Conservation (phyloP, 2,113 vertebrate species). For the Hyaena hyaena region DNA sequence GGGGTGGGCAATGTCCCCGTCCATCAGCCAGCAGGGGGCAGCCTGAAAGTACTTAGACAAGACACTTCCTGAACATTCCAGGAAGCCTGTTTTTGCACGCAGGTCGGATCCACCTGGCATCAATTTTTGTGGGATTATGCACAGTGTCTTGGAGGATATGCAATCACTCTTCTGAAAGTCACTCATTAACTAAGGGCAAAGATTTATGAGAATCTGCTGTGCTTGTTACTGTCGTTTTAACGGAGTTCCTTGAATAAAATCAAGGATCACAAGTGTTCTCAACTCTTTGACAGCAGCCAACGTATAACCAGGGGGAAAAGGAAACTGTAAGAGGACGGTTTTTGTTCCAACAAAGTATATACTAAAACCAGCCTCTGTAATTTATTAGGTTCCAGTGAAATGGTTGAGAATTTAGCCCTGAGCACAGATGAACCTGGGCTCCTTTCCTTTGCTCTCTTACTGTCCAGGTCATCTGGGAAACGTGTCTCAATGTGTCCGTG, state of each 20-base stretch:
- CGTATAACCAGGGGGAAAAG: background rate
- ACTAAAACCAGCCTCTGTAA: background rate
- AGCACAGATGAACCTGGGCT: background rate
- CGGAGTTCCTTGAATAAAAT: background rate
- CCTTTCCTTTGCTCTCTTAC: background rate
- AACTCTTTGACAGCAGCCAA: background rate
- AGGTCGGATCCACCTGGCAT: background rate
- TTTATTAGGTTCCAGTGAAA: background rate
- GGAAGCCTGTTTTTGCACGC: background rate
- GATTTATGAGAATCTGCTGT: background rate
- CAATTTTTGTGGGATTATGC: background rate
- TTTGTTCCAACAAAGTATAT: background rate
- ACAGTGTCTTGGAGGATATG: background rate
- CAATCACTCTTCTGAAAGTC: background rate
- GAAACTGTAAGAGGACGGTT: too few species aligned
- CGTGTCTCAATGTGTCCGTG: accelerated
- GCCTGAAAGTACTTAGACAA: background rate
- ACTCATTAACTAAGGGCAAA: background rate
- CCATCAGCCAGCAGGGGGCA: background rate
- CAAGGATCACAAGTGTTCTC: background rate
- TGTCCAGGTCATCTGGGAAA: background rate
- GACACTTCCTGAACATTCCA: accelerated
- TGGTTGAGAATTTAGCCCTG: too few species aligned
- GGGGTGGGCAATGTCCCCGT: accelerated
- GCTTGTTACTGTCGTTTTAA: background rate